Evolutionary conservation across 2,888 invertebrate species (phyloP), one percentile per base, ranked within the genome.

Genomic region (Drosophila robusta): DNA sequence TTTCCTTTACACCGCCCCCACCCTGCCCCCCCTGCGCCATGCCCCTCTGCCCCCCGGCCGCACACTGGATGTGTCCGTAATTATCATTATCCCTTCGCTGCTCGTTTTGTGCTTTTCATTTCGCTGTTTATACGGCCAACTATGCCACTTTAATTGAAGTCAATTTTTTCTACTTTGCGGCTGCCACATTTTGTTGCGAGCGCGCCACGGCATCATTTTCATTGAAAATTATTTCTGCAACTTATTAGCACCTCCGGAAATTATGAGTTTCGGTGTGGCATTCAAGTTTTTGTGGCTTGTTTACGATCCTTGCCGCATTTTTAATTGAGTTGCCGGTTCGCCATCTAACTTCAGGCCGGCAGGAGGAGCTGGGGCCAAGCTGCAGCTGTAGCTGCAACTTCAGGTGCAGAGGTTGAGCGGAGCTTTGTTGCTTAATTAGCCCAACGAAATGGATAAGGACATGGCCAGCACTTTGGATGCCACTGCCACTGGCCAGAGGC

Each of bases 211-310:
- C 46, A 57, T 60, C 64, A 70, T 75, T 85, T 74, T 77, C 80
- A 81, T 83, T 85, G 78, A 74, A 80, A 85, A 85, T 87, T 75
- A 83, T 87, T 78, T 77, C 26, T 81, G 87, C 82, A 87, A 85
- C 87, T 85, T 85, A 87, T 85, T 85, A 85, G 83, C 84, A 85
- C 84, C 84, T 87, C 85, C 80, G 87, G 83, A 87, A 85, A 85
- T 85, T 85, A 85, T 87, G 87, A 85, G 78, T 80, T 79, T 74
- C 68, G 69, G 70, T 74, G 75, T 74, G 67, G 68, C 64, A 75
- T 72, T 67, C 73, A 64, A 62, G 57, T 71, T 74, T 74, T 72
- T 80, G 70, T 77, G 75, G 65, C 73, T 79, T 83, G 73, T 81
- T 79, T 81, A 75, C 79, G 70, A 70, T 50, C 57, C 50, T 14